Evolutionary conservation across 1,140 invertebrate species (phyloP).

Genomic region (Vanessa tameamea): DNA sequence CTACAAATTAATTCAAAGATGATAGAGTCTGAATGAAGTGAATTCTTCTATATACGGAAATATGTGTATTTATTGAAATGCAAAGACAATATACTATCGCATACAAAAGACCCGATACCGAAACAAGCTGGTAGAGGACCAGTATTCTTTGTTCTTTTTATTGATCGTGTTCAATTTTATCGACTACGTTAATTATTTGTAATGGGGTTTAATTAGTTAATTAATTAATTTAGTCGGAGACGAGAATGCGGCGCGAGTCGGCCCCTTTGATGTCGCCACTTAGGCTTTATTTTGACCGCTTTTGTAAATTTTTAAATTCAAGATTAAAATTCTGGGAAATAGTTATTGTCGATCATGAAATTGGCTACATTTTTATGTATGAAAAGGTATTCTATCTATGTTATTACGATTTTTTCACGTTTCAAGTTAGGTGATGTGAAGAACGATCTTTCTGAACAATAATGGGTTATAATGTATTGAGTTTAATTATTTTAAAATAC

Average conservation of each 20-base stretch:
- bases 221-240: constrained; percentile 74
- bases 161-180: constrained; percentile 73
- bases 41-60: constrained; percentile 1
- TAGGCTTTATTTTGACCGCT: constrained; percentile 51
- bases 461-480: too few species aligned
- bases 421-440: too few species aligned
- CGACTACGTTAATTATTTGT: constrained; percentile 75
- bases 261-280: constrained; percentile 62
- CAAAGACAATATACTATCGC: background rate
- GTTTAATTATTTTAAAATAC: too few species aligned
- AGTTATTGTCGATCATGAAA: constrained; percentile 13
- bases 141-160: constrained; percentile 65
- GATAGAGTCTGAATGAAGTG: background rate
- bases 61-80: constrained; percentile 5
- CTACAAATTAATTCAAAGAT: background rate
- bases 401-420: too few species aligned
- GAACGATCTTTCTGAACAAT: too few species aligned
- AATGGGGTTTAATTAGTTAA: constrained; percentile 79
- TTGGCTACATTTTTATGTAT: background rate
- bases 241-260: constrained; percentile 53
- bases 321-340: constrained; percentile 24
- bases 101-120: background rate
- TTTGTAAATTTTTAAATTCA: constrained; percentile 47
- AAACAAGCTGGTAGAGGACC: constrained; percentile 12
- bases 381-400: background rate